Evolutionary conservation across 2,113 vertebrate species (phyloP).

Genomic region (Vulpes vulpes): DNA sequence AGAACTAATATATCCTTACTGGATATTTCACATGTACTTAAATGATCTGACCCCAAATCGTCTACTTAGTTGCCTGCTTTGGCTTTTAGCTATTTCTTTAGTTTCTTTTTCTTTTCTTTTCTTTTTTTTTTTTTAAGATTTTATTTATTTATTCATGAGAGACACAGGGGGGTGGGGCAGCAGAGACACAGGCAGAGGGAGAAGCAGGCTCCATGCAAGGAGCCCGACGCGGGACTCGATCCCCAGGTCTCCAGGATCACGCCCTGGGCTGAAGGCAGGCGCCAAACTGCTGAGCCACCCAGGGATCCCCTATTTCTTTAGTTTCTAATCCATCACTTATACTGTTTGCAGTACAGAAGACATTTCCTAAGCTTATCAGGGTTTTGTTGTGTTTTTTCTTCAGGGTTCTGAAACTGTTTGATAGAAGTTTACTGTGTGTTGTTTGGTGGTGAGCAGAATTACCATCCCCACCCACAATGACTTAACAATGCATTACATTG

Average conservation of each 20-base stretch:
- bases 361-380: background rate
- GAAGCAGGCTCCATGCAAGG: too few species aligned
- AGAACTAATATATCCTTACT: background rate
- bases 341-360: background rate
- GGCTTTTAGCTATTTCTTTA: background rate
- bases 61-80: background rate
- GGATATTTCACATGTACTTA: background rate
- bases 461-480: background rate
- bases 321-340: background rate
- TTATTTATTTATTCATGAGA: too few species aligned
- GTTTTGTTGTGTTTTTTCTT: background rate
- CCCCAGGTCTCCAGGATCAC: too few species aligned
- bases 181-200: too few species aligned
- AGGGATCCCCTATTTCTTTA: background rate
- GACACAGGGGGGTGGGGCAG: too few species aligned
- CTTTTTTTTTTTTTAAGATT: too few species aligned
- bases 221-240: too few species aligned
- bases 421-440: background rate
- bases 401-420: background rate
- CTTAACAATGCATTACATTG: background rate
- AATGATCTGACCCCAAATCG: background rate
- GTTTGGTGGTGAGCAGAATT: background rate
- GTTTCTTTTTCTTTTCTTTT: background rate
- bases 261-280: too few species aligned
- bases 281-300: too few species aligned